Percentiles rank a stretch among this genome's conserved stretches.
These are phyloP conservation scores for Heliconius hortense DNA, from an alignment of 2,888 invertebrate species.

Conservation along the genomic window DNA sequence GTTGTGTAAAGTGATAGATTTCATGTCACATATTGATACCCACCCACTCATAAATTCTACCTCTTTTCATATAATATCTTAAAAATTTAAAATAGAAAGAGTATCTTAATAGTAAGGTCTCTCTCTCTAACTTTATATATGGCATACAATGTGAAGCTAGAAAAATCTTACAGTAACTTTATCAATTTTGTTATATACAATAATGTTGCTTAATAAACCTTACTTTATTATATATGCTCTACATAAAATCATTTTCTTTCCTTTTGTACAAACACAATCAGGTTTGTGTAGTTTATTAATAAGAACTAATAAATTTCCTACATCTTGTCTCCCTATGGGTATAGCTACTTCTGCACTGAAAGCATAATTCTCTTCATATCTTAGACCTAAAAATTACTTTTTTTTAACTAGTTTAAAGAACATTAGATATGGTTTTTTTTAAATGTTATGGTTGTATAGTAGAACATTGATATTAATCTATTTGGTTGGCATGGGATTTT, in stretches of 20 bases:
- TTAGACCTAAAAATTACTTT: slow-evolving; percentile 26
- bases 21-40: no score
- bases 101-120: no score
- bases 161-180: no score
- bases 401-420: not conserved
- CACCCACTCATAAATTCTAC: no score
- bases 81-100: no score
- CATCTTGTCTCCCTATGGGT: not conserved
- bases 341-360: slow-evolving; percentile 41
- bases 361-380: slow-evolving; percentile 45
- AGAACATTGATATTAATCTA: not conserved
- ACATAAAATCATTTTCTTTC: not conserved
- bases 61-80: no score
- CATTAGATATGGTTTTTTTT: no score
- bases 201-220: no score
- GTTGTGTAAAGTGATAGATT: no score
- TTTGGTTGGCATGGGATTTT: no score
- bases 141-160: no score
- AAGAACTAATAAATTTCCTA: slow-evolving; percentile 25
- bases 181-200: slow-evolving; percentile 5
- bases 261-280: slow-evolving; percentile 24
- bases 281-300: slow-evolving; percentile 32
- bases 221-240: slow-evolving; percentile 32
- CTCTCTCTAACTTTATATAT: no score
- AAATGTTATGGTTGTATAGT: not conserved